Evolutionary conservation across 1,140 invertebrate genomes (phyloP), one percentile per base, ranked within the genome.

Genomic region (Belonocnema kinseyi): DNA sequence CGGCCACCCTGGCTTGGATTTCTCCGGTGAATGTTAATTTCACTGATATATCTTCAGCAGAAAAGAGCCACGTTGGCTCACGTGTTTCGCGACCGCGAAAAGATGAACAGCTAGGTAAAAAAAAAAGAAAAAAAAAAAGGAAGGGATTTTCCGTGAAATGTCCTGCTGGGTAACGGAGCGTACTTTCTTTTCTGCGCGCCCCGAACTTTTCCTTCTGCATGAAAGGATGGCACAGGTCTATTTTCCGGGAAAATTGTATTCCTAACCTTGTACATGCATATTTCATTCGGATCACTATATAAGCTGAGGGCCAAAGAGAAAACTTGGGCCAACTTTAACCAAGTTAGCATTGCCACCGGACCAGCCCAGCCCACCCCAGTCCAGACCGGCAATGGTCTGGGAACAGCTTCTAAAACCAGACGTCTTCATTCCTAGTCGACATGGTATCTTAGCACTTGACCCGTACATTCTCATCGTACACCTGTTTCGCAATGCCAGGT

Each of bases 371-470:
- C 21, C 26, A 5, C 2, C 2, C 26, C 26, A 33, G 26, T 3
- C 19, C 26, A n/a, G 61, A n/a, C 61, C 61, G 16, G 61, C 4
- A 66, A 46, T 66, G 40, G 33, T 66, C 40, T 33, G 26, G 26
- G 26, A 33, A 10, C 61, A 66, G 61, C 61, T 66, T 66, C 61
- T 40, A 1, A 66, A 66, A 66, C 61, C 61, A 66, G 61, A 66
- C 26, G 61, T 66, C 61, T 66, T 66, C 61, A 66, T 66, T 66
- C 61, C 21, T 33, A 66, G 61, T 66, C 61, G 61, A 66, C 61
- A 66, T 33, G 61, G 40, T 46, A 46, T 46, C 40, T 46, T 46
- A 46, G 40, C 40, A 46, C 40, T 46, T 46, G 40, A 46, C 40
- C 40, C 40, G 40, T 46, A 46, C 40, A 66, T 66, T 66, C 26